These are phyloP conservation scores for Epinephelus awoara DNA, from an alignment of 2,797 vertebrate genomes.

Conservation along the genomic window DNA sequence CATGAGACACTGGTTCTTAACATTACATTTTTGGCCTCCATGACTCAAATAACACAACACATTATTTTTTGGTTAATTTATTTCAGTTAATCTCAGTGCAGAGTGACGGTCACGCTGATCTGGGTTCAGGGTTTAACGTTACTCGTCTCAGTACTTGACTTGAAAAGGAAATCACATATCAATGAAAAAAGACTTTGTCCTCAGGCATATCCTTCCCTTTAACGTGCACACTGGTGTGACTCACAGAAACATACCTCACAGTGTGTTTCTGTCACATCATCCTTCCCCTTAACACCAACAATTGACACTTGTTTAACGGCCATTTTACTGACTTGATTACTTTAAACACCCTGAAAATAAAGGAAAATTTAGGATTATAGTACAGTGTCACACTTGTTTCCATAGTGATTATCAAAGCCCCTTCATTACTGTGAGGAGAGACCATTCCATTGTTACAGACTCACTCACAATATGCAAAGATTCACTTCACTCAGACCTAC, in stretches of 20 bases:
- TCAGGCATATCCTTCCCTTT: conserved; percentile 70
- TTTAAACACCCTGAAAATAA: conserved; percentile 18
- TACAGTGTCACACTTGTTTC: not conserved
- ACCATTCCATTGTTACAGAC: conserved; percentile 14
- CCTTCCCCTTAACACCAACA: conserved; percentile 5
- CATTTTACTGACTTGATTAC: not conserved
- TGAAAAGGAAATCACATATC: conserved; percentile 77
- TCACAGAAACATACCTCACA: not conserved
- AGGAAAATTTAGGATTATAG: not conserved
- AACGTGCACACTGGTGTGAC: not conserved
- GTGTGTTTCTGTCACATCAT: not conserved
- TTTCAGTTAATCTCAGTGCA: conserved; percentile 23
- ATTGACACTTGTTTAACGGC: not conserved
- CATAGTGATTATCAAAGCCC: not conserved
- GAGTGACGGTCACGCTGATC: conserved; percentile 7
- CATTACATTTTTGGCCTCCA: conserved; percentile 27
- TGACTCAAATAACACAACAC: conserved; percentile 14
- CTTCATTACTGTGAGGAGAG: conserved; percentile 17
- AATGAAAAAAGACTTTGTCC: conserved; percentile 54
- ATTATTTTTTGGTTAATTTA: not conserved
- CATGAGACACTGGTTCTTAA: conserved; percentile 22
- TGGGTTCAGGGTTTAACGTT: conserved; percentile 34
- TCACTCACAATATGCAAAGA: conserved; percentile 40
- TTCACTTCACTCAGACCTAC: not conserved
- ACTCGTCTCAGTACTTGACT: conserved; percentile 51